Conservation (phyloP, 1,140 invertebrate genomes). For the Drosophila nigromelanica region DNA sequence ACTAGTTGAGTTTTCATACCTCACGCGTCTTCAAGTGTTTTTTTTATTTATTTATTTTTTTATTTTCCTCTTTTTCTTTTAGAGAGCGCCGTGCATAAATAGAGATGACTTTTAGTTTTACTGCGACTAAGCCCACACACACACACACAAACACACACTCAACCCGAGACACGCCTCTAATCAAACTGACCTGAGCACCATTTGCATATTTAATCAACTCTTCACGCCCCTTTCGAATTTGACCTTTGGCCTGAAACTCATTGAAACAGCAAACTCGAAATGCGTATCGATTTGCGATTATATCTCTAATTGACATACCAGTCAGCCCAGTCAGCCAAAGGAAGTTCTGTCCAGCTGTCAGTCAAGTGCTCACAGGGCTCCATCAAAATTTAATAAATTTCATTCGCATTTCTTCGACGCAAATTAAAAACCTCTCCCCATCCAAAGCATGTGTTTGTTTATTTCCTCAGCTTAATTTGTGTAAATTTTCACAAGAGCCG, state of each 20-base stretch:
- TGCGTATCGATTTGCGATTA: conserved; percentile 65
- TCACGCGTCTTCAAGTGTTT: conserved; percentile 14
- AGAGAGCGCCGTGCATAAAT: conserved; percentile 1
- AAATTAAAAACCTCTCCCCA: background rate
- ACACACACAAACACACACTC: conserved; percentile 7
- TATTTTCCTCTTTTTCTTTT: background rate
- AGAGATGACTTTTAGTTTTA: conserved; percentile 40
- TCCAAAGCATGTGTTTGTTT: background rate
- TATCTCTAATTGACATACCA: conserved; percentile 59
- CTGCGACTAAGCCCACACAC: conserved; percentile 28
- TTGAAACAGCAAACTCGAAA: conserved; percentile 10
- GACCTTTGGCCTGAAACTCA: conserved; percentile 46
- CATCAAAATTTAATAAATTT: conserved; percentile 7
- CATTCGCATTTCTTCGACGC: background rate
- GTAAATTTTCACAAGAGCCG: background rate
- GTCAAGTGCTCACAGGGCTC: background rate
- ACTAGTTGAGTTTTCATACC: conserved; percentile 13
- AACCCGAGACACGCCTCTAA: conserved; percentile 20
- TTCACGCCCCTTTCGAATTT: conserved; percentile 2
- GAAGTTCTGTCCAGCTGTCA: conserved; percentile 9
- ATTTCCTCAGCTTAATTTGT: conserved; percentile 5
- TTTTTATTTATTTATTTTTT: background rate
- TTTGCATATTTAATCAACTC: conserved; percentile 64
- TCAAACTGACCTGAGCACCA: conserved; percentile 13
- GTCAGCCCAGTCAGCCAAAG: background rate